Evolutionary conservation across 2,888 invertebrate species (phyloP), one percentile per base, ranked within the genome.

Genomic region (Tridacna crocea): DNA sequence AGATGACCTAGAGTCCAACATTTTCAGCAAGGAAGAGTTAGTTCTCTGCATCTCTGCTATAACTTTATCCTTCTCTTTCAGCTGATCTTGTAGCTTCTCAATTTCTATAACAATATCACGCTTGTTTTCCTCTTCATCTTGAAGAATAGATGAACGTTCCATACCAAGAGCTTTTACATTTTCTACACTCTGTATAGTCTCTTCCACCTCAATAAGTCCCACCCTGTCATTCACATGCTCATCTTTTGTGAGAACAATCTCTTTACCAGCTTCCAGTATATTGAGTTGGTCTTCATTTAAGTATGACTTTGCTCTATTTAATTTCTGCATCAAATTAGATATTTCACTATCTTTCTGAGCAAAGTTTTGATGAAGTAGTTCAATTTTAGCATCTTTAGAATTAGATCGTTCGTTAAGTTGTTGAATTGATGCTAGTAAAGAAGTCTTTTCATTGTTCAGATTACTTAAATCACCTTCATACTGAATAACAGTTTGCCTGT

Each of bases 31-130:
- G 10, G 92, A 91, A 1, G 90, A 72, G 83, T 93, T 94, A 77
- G 91, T 93, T 72, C 81, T 89, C 80, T 93, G 92, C 61, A 94
- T 81, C 58, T 93, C 92, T 19, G 84, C 74, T 27, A 94, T 92
- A 24, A 93, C 89, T 46, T 87, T 81, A 79, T 94, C 94, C 82
- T 93, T 93, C 75, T 92, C 91, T 36, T 80, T 76, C 10, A 93
- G 79, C 19, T 90, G 87, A 19, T 77, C 84, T 76, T 88, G 87
- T 19, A 93, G 79, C 27, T 88, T 84, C 63, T 92, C 89, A 68
- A 92, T 83, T 65, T 92, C 89, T 26, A 82, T 77, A 19, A 83
- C 80, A 11, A 90, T 80, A 77, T 87, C 81, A 63, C 79, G 80
- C 68, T 70, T 51, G 24, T 58, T n/a, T 66, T 55, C 48, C 58